Base-by-base conservation (phyloP, 2,888 invertebrate species). In the Rotaria socialis region DNA sequence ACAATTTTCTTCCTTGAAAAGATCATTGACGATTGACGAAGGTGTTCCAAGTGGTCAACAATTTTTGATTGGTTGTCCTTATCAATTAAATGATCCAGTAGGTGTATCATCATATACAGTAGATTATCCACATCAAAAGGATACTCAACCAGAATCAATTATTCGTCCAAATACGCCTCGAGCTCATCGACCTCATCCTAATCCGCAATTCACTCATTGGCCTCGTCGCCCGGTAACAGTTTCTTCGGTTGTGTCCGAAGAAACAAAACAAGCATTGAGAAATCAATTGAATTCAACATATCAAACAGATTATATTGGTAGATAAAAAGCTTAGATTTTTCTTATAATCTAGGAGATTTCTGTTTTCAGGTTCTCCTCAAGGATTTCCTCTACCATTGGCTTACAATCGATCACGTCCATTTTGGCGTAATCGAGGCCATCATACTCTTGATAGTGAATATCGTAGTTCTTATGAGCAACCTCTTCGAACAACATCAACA, bases 301-400 rank as follows among this genome's bases (percentile, higher is more conserved):
- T 80, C 80, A 41, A 24, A n/a, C 47, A 47, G 80, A 80, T 80
- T 80, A 47, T n/a, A 24, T 80, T 4, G 80, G 80, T 80, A 80
- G 50, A 52, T 47, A 80, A 27, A 67, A 47, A n/a, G 2, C 16
- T 3, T 27, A 50, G 10, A 47, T 80, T 14, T 47, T n/a, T 11
- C 0, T 80, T n/a, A 11, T 80, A 4, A 11, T 47, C 6, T n/a
- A n/a, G 24, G 14, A 74, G 24, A 41, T 80, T 67, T 2, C 3
- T 24, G 7, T 35, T 67, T 67, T 19, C 7, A 80, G 80, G 80
- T 11, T 5, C 47, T 47, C 80, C 80, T 47, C 80, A 80, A 80
- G 80, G 47, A 24, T 80, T 80, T 47, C 80, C 43, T 19, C 8
- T 80, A 6, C 43, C 19, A 47, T 43, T 80, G 35, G 80, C 80